Evolutionary conservation across 2,888 invertebrate species (phyloP).

Genomic region (Cantharis lateralis): DNA sequence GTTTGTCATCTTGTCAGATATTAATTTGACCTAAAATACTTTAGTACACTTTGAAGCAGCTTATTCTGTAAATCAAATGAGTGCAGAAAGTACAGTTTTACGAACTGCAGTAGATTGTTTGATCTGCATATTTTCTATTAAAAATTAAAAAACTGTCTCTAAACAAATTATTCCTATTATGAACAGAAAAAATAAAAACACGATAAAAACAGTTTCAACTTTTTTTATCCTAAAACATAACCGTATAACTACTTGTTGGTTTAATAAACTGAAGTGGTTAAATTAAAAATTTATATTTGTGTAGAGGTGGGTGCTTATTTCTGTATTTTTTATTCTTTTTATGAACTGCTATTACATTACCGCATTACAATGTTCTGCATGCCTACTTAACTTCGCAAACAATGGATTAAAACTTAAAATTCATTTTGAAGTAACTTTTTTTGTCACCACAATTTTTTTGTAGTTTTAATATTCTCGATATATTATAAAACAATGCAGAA

Average conservation of each 20-base stretch:
- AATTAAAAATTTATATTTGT: background rate
- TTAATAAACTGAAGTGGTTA: too few species aligned
- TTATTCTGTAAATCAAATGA: too few species aligned
- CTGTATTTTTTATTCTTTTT: background rate
- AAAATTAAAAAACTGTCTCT: too few species aligned
- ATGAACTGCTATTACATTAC: background rate
- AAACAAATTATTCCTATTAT: too few species aligned
- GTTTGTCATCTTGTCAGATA: too few species aligned
- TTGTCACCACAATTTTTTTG: background rate
- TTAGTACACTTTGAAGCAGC: too few species aligned
- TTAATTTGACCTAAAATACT: too few species aligned
- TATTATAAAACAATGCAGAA: too few species aligned
- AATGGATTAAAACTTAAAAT: background rate
- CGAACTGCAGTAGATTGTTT: too few species aligned
- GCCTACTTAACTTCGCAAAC: background rate
- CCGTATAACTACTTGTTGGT: background rate
- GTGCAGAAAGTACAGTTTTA: too few species aligned
- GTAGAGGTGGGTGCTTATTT: background rate
- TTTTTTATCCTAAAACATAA: background rate
- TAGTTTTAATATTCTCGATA: background rate
- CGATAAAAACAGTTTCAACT: background rate
- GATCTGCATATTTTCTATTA: too few species aligned
- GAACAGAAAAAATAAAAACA: background rate
- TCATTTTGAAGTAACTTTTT: background rate
- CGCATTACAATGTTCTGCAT: background rate